Percentiles rank a stretch among this genome's conserved stretches.
Evolutionary conservation across 1,140 invertebrate species (phyloP).

Genomic region (Pectinophora gossypiella): DNA sequence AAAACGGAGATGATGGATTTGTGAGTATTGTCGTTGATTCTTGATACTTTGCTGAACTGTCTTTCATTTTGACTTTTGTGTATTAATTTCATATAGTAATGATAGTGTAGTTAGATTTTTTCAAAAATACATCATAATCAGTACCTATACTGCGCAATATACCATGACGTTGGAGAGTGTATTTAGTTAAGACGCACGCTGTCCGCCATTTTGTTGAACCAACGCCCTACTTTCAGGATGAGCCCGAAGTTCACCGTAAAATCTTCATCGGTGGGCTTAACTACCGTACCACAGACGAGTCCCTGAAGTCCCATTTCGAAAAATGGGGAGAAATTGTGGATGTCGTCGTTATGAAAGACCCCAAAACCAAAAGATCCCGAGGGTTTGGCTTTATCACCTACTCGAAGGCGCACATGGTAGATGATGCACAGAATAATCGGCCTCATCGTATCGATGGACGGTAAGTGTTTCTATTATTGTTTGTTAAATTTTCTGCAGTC

Average conservation of each 20-base stretch:
- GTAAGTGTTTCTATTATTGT: slow-evolving; percentile 41
- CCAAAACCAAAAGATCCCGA: slow-evolving; percentile 92
- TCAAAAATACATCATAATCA: too few species aligned
- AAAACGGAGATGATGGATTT: slow-evolving; percentile 64
- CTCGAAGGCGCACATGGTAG: slow-evolving; percentile 93
- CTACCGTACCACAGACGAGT: slow-evolving; percentile 96
- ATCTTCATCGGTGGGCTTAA: slow-evolving; percentile 98
- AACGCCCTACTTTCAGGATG: slow-evolving; percentile 73
- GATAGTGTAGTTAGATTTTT: too few species aligned
- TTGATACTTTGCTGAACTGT: not conserved
- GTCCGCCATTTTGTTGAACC: slow-evolving; percentile 64
- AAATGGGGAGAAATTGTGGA: slow-evolving; percentile 98
- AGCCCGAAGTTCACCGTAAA: slow-evolving; percentile 96
- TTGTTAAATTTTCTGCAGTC: slow-evolving; percentile 37
- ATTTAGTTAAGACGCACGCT: too few species aligned
- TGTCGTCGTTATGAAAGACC: slow-evolving; percentile 98
- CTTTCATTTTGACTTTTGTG: too few species aligned
- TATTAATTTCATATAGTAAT: too few species aligned
- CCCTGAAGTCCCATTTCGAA: slow-evolving; percentile 94
- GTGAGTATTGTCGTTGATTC: slow-evolving; percentile 41
- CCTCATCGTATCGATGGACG: slow-evolving; percentile 81
- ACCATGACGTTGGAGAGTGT: too few species aligned
- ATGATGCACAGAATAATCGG: slow-evolving; percentile 93
- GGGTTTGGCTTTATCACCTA: slow-evolving; percentile 99
- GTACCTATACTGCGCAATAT: too few species aligned